Evolutionary conservation across 2,113 vertebrate genomes (phyloP).

Genomic region (Solenodon paradoxus): DNA sequence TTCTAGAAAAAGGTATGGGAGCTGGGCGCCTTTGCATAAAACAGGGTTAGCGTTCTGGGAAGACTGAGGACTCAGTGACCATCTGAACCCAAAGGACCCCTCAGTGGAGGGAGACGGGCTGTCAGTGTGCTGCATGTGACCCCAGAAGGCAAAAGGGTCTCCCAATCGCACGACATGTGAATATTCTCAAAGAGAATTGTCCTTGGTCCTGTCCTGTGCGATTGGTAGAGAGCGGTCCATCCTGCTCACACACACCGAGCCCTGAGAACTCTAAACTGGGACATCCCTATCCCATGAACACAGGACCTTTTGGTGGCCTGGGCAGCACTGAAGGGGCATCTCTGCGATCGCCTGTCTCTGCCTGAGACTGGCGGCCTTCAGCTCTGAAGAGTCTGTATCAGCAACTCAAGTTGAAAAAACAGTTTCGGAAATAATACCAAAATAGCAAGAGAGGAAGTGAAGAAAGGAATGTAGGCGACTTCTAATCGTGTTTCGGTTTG

Average conservation of each 20-base stretch:
- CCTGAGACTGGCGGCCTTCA: neutral
- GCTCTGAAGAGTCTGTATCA: neutral
- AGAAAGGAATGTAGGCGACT: neutral
- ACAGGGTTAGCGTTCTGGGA: neutral
- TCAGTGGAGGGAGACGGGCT: neutral
- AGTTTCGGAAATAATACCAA: neutral
- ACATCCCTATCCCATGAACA: neutral
- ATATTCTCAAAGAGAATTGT: neutral
- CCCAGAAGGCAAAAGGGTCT: rapidly evolving
- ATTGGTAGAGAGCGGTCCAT: neutral
- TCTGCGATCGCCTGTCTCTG: neutral
- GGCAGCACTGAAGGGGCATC: neutral
- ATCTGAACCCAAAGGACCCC: neutral
- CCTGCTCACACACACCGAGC: neutral
- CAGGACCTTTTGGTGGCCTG: neutral
- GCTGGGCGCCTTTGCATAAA: neutral
- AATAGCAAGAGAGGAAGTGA: neutral
- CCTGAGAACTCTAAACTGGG: neutral
- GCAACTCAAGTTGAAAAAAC: neutral
- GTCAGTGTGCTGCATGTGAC: rapidly evolving
- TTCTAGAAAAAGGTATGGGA: neutral
- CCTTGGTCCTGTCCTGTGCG: neutral
- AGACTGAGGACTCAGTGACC: neutral
- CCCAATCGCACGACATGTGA: rapidly evolving
- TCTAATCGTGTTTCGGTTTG: neutral